Base-by-base conservation (phyloP, 2,113 vertebrate genomes). In the Labeo rohita region DNA sequence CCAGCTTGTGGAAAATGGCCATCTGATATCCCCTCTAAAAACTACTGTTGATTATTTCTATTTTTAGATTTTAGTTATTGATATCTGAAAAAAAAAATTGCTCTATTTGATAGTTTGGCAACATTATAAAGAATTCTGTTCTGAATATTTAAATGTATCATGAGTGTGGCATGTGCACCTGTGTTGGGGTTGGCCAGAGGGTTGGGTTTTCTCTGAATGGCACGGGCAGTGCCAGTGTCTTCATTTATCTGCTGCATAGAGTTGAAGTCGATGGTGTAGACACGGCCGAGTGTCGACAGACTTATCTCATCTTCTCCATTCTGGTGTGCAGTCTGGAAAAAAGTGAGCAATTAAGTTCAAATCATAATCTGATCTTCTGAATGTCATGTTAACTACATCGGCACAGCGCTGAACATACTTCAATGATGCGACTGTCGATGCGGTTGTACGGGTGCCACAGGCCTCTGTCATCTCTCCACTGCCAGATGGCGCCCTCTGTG, bases 211-310 rank as follows among this genome's bases (percentile, higher is more conserved):
- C 98, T 97, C 96, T 99, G 98, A 95, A 99, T 99, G 89, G 97
- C 98, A 86, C 98, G 97, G 90, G 98, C 98, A 90, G 98, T 99
- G 95, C 98, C 98, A 86, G 98, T 99, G 94, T 99, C 98, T 95
- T 99, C 98, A 92, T 99, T 99, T 93, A 99, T 99, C 96, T 99
- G 98, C 98, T 99, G 98, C 98, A 99, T 99, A 98, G 98, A 99
- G 95, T 99, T 99, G 95, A 99, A 99, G 95, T 99, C 98, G 94
- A 99, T 99, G 92, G 98, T 99, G 95, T 99, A 99, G 94, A 99
- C 98, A 93, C 98, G 98, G 79, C 98, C 98, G 89, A 99, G 95
- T 0, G 98, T 99, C 86, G 98, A 99, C 92, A 99, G 95, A 92
- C 98, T 99, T 94, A 99, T 99, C 94, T 99, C 98, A 94, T 99